phyloP scores from a whole-genome alignment of 2,797 vertebrate genomes.

The Pangasius krempfi region DNA sequence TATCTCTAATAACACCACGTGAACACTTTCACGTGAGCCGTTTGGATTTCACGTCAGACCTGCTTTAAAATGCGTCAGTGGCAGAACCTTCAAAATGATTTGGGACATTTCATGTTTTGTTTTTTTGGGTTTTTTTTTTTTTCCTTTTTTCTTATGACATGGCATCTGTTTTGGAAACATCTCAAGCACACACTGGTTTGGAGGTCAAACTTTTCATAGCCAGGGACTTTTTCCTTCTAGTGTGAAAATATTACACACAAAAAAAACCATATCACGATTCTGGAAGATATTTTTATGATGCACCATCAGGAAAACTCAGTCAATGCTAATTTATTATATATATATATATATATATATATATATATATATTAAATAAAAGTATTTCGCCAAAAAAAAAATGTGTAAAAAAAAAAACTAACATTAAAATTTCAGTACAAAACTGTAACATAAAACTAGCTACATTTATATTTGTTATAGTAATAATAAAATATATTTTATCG shows the following conservation, averaged over 20 bases:
- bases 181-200: not conserved
- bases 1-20: no score
- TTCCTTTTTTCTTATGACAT: not conserved
- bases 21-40: not conserved
- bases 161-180: not conserved
- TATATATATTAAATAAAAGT: not conserved
- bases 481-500: not conserved
- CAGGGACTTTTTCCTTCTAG: not conserved
- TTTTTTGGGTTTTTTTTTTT: not conserved
- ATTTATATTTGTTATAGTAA: not conserved
- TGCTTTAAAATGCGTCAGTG: not conserved
- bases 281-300: not conserved
- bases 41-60: no score
- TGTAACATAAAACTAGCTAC: not conserved
- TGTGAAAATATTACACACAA: not conserved
- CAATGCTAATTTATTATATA: not conserved
- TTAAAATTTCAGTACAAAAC: not conserved
- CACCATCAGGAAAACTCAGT: not conserved
- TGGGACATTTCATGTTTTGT: not conserved
- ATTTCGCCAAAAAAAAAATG: not conserved
- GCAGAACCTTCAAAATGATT: not conserved
- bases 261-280: not conserved
- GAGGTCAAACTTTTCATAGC: not conserved
- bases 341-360: not conserved
- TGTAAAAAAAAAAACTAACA: not conserved